Percentiles rank a stretch among this genome's conserved stretches.
Evolutionary conservation across 1,140 invertebrate genomes (phyloP).

Genomic region (Heliconius himera): DNA sequence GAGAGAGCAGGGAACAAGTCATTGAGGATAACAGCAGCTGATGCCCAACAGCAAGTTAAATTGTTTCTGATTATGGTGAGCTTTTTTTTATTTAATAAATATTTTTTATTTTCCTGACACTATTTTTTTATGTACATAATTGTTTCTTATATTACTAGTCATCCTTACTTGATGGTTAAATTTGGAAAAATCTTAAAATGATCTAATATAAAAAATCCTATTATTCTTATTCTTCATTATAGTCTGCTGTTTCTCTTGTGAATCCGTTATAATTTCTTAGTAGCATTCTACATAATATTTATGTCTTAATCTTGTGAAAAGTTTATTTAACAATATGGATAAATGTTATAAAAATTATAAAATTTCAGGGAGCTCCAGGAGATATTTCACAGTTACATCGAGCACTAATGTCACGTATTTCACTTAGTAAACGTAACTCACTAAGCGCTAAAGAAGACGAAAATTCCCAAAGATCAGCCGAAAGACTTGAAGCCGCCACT

Average conservation of each 20-base stretch:
- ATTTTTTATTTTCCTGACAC: too few species aligned
- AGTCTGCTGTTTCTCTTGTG: too few species aligned
- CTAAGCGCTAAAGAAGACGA: constrained; percentile 46
- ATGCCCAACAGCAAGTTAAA: constrained; percentile 90
- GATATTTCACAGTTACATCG: constrained; percentile 89
- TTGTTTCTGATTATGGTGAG: constrained; percentile 92
- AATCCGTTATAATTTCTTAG: too few species aligned
- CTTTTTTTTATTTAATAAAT: not conserved
- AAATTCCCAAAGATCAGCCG: constrained; percentile 59
- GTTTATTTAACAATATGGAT: not conserved
- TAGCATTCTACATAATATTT: too few species aligned
- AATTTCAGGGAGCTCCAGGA: constrained; percentile 87
- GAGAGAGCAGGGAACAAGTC: constrained; percentile 93
- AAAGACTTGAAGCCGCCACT: constrained; percentile 56
- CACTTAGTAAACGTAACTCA: constrained; percentile 53
- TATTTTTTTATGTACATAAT: not conserved
- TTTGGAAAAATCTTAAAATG: too few species aligned
- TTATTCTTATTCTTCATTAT: too few species aligned
- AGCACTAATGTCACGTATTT: constrained; percentile 80
- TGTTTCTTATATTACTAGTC: too few species aligned
- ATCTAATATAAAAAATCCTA: too few species aligned
- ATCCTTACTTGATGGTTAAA: too few species aligned
- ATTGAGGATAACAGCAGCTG: constrained; percentile 93
- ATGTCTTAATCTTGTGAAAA: too few species aligned
- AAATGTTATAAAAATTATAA: not conserved